Base-by-base conservation (phyloP, 1,140 invertebrate genomes). In the Drosophila navojoa region DNA sequence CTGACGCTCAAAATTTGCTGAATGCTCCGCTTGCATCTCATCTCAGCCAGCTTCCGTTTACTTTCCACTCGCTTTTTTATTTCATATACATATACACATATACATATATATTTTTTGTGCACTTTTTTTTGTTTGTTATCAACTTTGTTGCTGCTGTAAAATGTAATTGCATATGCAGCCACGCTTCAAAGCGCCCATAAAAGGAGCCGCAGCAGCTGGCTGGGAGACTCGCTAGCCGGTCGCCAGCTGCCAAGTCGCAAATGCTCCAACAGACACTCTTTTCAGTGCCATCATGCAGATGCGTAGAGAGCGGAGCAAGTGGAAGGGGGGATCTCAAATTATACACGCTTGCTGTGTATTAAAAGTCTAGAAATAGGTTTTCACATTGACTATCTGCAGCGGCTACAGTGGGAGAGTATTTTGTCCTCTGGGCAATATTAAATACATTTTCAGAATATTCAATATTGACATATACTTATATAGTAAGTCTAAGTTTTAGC, bases 161-260 rank as follows among this genome's bases (percentile, higher is more conserved):
- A 86, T 86, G 82, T 87, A 86, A 86, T 86, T 86, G 82, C 82
- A 86, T 86, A 87, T 86, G 82, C 79, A 87, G 84, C 79, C 76
- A 86, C 79, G 82, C 82, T 86, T 82, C 82, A 86, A 79, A 81
- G 81, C 76, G 61, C 68, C 71, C 71, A 81, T 77, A 70, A 76
- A 81, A 64, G 54, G 38, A 68, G 71, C 57, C 69, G 63, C 61
- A 71, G 42, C 67, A 61, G 40, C 22, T 47, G 66, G 38, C 50
- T 54, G 19, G 2, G 22, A 44, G 52, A 64, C 32, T 27, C 35
- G 13, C 7, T 42, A 57, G 52, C 27, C 42, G 25, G 61, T 29
- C 42, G 62, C 11, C 62, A 64, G 11, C 32, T 59, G 64, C 25
- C 32, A 59, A 35, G 45, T 60, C 25, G 44, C 25, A 32, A 64